These are phyloP conservation scores for Pao palembangensis DNA, from an alignment of 2,113 vertebrate species.

Conservation along the genomic window DNA sequence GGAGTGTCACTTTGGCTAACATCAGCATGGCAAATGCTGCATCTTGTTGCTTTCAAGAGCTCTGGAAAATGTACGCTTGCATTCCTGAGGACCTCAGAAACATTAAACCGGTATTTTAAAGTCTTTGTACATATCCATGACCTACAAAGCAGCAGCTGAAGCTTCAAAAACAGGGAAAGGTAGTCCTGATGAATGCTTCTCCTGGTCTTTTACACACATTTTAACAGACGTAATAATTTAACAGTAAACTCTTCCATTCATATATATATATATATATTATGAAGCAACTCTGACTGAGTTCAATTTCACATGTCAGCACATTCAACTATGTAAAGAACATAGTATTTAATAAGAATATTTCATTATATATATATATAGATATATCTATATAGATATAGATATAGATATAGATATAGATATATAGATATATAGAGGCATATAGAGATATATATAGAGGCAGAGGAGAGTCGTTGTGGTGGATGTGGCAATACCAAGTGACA, in stretches of 20 bases:
- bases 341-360: no score
- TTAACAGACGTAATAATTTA: conserved; percentile 3
- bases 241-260: conserved; percentile 12
- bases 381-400: no score
- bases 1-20: conserved; percentile 15
- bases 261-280: no score
- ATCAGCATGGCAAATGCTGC: conserved; percentile 10
- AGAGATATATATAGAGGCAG: no score
- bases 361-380: no score
- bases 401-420: no score
- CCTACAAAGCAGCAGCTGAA: background rate
- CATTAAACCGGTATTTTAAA: background rate
- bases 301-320: no score
- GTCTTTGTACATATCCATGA: background rate
- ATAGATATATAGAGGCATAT: no score
- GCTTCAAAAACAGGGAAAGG: background rate
- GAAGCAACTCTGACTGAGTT: no score
- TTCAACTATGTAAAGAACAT: no score
- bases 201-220: background rate
- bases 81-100: background rate
- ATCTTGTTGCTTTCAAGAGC: conserved; percentile 13
- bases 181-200: background rate
- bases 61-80: background rate
- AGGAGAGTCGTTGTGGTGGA: no score
- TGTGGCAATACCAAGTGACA: no score